Conservation (phyloP, 2,888 invertebrate species). For the Parnassius orleans region DNA sequence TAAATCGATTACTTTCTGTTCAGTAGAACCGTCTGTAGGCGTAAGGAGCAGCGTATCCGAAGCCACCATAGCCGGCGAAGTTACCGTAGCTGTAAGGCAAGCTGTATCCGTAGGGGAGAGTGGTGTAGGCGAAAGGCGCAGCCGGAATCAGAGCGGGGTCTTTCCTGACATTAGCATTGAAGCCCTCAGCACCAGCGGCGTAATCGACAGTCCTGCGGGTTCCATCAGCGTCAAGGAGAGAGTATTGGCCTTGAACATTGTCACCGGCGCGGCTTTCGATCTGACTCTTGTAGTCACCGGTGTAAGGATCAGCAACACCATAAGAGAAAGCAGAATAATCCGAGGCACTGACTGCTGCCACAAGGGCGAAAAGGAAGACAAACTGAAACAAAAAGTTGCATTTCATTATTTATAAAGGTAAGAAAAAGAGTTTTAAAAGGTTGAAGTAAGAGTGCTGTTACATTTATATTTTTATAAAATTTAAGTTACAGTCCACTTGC, state of each 20-base stretch:
- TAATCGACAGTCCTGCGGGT: conserved; percentile 79
- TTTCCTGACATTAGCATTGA: conserved; percentile 79
- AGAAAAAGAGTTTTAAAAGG: no score
- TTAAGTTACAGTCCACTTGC: no score
- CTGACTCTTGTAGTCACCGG: conserved; percentile 77
- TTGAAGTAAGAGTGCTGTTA: no score
- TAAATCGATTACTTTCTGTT: conserved; percentile 23
- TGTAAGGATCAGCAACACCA: conserved; percentile 72
- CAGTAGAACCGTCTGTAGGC: conserved; percentile 47
- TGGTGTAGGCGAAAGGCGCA: conserved; percentile 41
- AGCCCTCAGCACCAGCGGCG: conserved; percentile 75
- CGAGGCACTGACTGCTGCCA: conserved; percentile 47
- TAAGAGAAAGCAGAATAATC: conserved; percentile 70
- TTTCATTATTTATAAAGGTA: neutral
- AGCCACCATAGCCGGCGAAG: conserved; percentile 31
- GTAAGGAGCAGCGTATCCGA: conserved; percentile 36
- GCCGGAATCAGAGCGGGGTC: conserved; percentile 64
- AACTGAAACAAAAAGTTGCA: conserved; percentile 43
- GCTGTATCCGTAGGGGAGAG: conserved; percentile 37
- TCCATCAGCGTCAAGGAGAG: conserved; percentile 77
- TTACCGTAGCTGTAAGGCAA: conserved; percentile 33
- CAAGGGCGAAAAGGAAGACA: conserved; percentile 52
- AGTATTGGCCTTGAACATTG: conserved; percentile 78
- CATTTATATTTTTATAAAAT: no score
- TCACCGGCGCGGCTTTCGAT: conserved; percentile 71